Evolutionary conservation across 1,140 invertebrate species (phyloP).

Genomic region (Drosophila pectinifera): DNA sequence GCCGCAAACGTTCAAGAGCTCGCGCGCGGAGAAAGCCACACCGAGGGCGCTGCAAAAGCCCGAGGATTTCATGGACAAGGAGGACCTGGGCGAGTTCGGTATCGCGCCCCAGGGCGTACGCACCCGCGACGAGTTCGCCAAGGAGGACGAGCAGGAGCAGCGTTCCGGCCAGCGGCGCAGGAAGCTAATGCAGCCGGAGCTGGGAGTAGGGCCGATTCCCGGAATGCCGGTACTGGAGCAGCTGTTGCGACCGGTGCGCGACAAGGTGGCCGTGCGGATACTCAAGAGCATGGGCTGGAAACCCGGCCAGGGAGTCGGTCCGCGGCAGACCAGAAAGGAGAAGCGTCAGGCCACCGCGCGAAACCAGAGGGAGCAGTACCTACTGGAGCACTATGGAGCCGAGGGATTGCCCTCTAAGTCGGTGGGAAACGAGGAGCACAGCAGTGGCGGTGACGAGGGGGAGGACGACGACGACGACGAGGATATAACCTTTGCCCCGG

Average conservation of each 20-base stretch:
- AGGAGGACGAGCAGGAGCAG: conserved; percentile 85
- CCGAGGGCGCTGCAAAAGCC: conserved; percentile 87
- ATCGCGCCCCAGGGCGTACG: conserved; percentile 95
- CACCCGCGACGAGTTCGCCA: conserved; percentile 90
- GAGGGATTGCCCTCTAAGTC: conserved; percentile 45
- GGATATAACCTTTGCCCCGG: conserved; percentile 92
- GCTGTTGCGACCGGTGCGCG: conserved; percentile 91
- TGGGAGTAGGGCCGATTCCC: conserved; percentile 89
- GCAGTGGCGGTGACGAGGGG: conserved; percentile 38
- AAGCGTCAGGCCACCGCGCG: conserved; percentile 62
- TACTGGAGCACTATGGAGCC: conserved; percentile 73
- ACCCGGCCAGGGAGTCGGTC: conserved; percentile 95
- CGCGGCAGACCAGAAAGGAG: conserved; percentile 87
- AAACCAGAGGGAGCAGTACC: conserved; percentile 75
- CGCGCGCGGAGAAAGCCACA: conserved; percentile 89
- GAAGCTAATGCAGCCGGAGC: conserved; percentile 83
- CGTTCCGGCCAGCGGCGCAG: conserved; percentile 77
- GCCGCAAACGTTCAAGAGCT: conserved; percentile 96
- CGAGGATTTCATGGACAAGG: conserved; percentile 99
- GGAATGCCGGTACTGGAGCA: conserved; percentile 92
- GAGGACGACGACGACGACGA: conserved; percentile 86
- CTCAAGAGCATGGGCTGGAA: conserved; percentile 96
- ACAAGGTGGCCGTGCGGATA: conserved; percentile 95
- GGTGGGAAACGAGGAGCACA: not conserved
- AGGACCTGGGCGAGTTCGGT: conserved; percentile 97